Percentiles rank a stretch among this genome's conserved stretches.
Conservation (phyloP, 2,888 invertebrate species). For the Polyommatus icarus region DNA sequence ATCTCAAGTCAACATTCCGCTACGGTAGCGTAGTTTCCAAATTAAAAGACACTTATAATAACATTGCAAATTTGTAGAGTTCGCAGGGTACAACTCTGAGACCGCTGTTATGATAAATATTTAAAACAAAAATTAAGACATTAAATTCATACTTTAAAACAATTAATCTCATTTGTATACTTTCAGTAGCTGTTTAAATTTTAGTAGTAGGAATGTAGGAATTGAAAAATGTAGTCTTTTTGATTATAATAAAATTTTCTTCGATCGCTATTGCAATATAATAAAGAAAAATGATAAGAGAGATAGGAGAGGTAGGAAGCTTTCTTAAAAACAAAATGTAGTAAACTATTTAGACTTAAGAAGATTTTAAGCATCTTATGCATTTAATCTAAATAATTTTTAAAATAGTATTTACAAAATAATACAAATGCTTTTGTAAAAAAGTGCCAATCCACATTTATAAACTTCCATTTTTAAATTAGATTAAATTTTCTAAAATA, state of each 20-base stretch:
- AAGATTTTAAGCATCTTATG: background rate
- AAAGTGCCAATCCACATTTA: constrained; percentile 18
- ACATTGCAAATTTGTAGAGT: background rate
- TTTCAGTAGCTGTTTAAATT: background rate
- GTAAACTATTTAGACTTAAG: background rate
- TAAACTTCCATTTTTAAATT: constrained; percentile 25
- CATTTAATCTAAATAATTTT: background rate
- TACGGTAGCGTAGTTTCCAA: background rate
- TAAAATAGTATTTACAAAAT: background rate
- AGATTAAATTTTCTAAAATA: constrained; percentile 9
- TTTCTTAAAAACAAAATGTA: background rate
- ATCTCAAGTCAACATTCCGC: background rate
- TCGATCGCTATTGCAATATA: background rate
- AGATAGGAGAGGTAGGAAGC: background rate
- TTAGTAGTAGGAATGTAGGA: background rate
- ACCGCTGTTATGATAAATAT: background rate
- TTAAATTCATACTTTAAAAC: background rate
- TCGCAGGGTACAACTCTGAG: background rate
- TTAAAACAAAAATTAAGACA: background rate
- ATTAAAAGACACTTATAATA: background rate
- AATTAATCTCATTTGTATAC: background rate
- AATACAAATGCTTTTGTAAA: background rate
- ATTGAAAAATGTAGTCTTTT: background rate
- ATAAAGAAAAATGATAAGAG: background rate
- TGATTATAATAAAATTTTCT: background rate